Conservation (phyloP, 2,797 vertebrate species). For the Clarias pachynema region DNA sequence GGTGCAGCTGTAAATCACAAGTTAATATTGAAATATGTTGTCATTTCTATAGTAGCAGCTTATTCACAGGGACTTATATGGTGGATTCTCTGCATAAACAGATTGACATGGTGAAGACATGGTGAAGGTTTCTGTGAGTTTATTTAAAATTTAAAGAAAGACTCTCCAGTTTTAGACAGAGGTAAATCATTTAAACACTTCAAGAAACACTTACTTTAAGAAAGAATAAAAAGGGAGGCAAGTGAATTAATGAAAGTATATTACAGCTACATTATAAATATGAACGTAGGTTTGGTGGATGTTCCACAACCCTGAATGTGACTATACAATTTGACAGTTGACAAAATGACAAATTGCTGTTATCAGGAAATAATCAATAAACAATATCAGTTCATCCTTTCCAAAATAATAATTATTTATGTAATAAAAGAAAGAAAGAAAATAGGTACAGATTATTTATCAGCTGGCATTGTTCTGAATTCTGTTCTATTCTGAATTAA, state of each 20-base stretch:
- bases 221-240: not conserved
- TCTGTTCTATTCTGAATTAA: no score
- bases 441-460: not conserved
- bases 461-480: not conserved
- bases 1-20: not conserved
- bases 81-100: not conserved
- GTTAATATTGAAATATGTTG: not conserved
- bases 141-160: not conserved
- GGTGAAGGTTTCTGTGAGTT: not conserved
- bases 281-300: not conserved
- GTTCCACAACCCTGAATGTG: not conserved
- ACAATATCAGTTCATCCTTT: not conserved
- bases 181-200: not conserved
- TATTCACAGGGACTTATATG: not conserved
- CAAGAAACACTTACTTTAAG: not conserved
- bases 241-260: not conserved
- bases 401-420: not conserved
- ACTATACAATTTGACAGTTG: not conserved
- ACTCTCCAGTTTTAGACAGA: not conserved
- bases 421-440: not conserved
- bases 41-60: not conserved
- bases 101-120: not conserved
- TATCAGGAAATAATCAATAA: slow-evolving; percentile 2
- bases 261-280: not conserved
- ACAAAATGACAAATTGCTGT: not conserved